phyloP scores from a whole-genome alignment of 2,113 vertebrate species.

The Chlamydotis undulata region DNA sequence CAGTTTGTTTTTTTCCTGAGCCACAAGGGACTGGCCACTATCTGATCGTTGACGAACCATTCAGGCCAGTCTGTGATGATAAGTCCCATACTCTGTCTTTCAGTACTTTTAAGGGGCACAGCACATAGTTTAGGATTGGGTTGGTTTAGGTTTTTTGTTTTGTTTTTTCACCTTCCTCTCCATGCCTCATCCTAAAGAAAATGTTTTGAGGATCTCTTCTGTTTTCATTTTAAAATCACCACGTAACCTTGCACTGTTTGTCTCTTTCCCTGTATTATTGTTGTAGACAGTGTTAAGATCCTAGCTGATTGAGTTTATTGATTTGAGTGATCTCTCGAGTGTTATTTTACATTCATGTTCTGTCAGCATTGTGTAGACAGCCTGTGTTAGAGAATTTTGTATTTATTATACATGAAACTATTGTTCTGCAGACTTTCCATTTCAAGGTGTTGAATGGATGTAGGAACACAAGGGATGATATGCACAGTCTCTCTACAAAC shows the following conservation, averaged over 20 bases:
- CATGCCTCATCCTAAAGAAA: background rate
- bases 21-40: background rate
- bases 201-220: background rate
- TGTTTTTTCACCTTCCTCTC: background rate
- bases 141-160: background rate
- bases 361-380: background rate
- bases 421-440: background rate
- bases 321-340: constrained; percentile 54
- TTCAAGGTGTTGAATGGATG: background rate
- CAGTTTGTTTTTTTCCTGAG: background rate
- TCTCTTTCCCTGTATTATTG: background rate
- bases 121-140: background rate
- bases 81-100: background rate
- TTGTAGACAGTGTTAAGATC: background rate
- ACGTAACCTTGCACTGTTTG: background rate
- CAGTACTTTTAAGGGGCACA: background rate
- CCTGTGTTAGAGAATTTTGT: background rate
- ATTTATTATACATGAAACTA: constrained; percentile 26
- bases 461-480: background rate
- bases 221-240: background rate
- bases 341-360: constrained; percentile 25
- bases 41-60: background rate
- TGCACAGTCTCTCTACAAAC: background rate
- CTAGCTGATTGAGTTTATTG: constrained; percentile 54
- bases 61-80: background rate